These are phyloP conservation scores for Bradypodion pumilum DNA, from an alignment of 2,797 vertebrate species.

Conservation along the genomic window DNA sequence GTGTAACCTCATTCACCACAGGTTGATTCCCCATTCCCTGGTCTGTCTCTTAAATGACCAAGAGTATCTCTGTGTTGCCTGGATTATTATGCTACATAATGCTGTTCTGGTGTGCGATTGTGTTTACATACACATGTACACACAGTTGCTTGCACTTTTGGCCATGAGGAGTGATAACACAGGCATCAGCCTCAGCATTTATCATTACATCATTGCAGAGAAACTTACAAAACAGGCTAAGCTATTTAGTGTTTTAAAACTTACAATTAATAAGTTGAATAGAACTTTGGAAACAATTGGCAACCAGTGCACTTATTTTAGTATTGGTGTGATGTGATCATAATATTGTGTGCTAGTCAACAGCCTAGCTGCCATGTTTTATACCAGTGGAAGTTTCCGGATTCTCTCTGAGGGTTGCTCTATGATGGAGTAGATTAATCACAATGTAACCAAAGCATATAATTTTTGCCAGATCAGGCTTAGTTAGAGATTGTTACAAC, in stretches of 20 bases:
- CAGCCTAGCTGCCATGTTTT: not conserved
- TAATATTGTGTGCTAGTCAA: not conserved
- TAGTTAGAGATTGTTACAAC: not conserved
- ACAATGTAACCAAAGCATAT: not conserved
- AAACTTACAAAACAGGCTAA: not conserved
- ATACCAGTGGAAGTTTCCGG: not conserved
- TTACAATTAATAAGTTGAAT: not conserved
- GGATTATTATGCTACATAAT: no score
- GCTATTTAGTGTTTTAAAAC: not conserved
- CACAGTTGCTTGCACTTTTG: not conserved
- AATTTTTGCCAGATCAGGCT: not conserved
- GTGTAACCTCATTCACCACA: no score
- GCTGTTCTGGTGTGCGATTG: no score
- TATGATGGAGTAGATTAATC: not conserved
- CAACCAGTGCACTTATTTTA: not conserved
- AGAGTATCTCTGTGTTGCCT: no score
- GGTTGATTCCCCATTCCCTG: no score
- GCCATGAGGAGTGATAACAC: not conserved
- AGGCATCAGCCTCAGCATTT: not conserved
- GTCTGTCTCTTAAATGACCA: no score
- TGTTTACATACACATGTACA: not conserved
- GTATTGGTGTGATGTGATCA: not conserved
- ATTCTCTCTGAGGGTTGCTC: not conserved
- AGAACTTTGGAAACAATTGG: not conserved
- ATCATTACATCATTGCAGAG: not conserved